Base-by-base conservation (phyloP, 2,888 invertebrate species). In the Lamproptera curius region DNA sequence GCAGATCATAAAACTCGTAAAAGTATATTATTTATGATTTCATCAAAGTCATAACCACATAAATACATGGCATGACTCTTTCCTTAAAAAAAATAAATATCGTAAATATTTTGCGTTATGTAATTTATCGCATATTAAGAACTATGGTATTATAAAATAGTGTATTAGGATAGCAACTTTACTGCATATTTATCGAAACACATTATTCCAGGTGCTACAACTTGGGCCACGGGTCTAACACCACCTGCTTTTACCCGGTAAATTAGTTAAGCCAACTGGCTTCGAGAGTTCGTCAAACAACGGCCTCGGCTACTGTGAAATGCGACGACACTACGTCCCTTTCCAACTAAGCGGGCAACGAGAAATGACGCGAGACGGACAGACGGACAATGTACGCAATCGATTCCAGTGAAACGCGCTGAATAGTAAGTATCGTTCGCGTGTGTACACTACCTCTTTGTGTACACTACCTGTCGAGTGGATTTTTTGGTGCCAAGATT, bases 251-350 rank as follows among this genome's bases (percentile, higher is more conserved):
- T 42, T 56, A 51, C 40, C 51, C 46, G 55, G 58, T 59, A 63
- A 67, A 67, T 67, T 62, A 67, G 61, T 62, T 66, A 59, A 64
- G 62, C 66, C 63, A 67, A 69, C 66, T 60, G 52, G 20, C 31
- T 52, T 70, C 65, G 66, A 82, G 78, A 65, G 76, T 68, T 68
- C 48, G 51, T 57, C 73, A 82, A 82, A 82, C 62, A 73, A 47
- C 46, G 38, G 58, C 72, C 52, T 60, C 75, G 58, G 76, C 82
- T 80, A 81, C 82, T 60, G 84, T 76, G 78, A 80, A 77, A 78
- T 74, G 75, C 73, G 58, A 73, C 71, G 59, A 60, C 23, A 13
- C 26, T 13, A 55, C 34, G 17, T 70, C 75, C 51, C 62, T 56
- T 39, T 75, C 65, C 23, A 11, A 56, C 68, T 0, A 20, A 23